A percentile compares a stretch with the other conserved stretches of the same genome.
Conservation (phyloP, 2,888 invertebrate genomes). For the Troglohyphantes excavatus region DNA sequence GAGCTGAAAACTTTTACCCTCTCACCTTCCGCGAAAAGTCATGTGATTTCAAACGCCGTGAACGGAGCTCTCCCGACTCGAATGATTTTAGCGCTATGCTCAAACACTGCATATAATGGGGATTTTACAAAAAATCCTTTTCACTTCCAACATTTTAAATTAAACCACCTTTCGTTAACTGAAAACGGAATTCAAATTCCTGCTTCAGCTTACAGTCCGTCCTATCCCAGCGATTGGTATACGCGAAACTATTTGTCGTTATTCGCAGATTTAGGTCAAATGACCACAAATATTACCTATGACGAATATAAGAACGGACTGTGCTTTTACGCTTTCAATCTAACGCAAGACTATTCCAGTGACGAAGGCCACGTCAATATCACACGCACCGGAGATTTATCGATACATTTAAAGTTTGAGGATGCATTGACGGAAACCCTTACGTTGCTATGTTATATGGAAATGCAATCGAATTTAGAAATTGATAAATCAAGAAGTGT, state of each 20-base stretch:
- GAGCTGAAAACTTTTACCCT: conserved; percentile 6
- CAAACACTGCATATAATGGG: conserved; percentile 21
- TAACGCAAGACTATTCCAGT: not conserved
- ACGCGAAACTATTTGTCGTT: conserved; percentile 10
- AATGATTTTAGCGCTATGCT: conserved; percentile 17
- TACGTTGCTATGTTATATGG: not conserved
- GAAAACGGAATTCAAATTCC: conserved; percentile 47
- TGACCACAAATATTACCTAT: not conserved
- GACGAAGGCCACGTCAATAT: not conserved
- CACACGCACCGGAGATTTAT: not conserved
- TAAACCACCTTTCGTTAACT: conserved; percentile 1
- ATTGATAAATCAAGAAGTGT: too few species aligned
- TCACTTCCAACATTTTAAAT: conserved; percentile 21
- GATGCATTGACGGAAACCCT: not conserved
- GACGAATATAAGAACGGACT: not conserved
- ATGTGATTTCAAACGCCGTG: conserved; percentile 13
- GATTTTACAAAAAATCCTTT: conserved; percentile 26
- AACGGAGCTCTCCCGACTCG: not conserved
- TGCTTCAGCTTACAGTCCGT: not conserved
- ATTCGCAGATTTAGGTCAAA: not conserved
- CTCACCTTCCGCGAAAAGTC: conserved; percentile 2
- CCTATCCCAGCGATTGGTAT: not conserved
- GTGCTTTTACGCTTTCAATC: conserved; percentile 14
- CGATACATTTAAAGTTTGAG: conserved; percentile 24
- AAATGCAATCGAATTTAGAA: not conserved